These are phyloP conservation scores for Arrhamphus sclerolepis DNA, from an alignment of 2,797 vertebrate species.

Conservation along the genomic window DNA sequence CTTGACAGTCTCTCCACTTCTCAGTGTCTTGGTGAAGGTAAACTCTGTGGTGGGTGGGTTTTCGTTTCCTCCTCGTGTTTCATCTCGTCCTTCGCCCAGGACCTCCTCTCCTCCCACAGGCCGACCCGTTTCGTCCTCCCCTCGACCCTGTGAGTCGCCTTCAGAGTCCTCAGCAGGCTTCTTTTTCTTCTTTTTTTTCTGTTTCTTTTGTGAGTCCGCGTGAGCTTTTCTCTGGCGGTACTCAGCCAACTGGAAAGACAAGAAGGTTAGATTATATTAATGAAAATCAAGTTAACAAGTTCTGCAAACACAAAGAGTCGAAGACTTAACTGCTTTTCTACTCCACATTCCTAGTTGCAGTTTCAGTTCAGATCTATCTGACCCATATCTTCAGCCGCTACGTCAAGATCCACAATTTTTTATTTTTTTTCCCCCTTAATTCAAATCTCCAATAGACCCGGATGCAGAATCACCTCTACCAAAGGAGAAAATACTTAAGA, in stretches of 20 bases:
- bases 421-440: not conserved
- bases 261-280: not conserved
- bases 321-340: too few relatives aligned
- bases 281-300: constrained; percentile 6
- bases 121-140: constrained; percentile 68
- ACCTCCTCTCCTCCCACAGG: constrained; percentile 73
- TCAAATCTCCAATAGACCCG: not conserved
- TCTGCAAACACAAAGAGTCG: not conserved
- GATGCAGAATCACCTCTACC: not conserved
- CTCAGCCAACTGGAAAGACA: constrained; percentile 86
- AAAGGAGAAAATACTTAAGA: not conserved
- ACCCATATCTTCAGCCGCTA: constrained; percentile 7
- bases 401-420: constrained; percentile 1
- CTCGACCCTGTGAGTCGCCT: constrained; percentile 70
- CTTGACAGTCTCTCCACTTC: constrained; percentile 83
- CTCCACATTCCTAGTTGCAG: not conserved
- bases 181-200: constrained; percentile 90
- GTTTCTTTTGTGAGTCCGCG: constrained; percentile 89
- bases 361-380: constrained; percentile 5
- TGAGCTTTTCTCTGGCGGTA: constrained; percentile 93
- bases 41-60: constrained; percentile 80
- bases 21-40: constrained; percentile 79
- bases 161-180: constrained; percentile 75
- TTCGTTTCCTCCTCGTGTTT: constrained; percentile 55
- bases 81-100: constrained; percentile 45